Conservation (phyloP, 2,797 vertebrate species). For the Squalus acanthias region DNA sequence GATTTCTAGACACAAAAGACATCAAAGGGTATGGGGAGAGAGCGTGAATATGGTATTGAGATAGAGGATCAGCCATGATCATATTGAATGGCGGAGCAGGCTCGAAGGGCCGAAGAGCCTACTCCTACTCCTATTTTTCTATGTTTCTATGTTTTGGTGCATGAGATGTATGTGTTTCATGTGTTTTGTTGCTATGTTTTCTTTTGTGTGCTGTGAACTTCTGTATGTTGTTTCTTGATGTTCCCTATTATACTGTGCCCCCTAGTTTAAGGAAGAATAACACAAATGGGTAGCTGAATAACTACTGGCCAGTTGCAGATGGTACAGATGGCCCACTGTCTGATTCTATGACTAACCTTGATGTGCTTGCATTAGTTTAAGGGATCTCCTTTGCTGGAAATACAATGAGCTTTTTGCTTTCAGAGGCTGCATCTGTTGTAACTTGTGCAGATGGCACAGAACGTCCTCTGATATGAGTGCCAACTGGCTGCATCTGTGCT, state of each 20-base stretch:
- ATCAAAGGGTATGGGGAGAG: no score
- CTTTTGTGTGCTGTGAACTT: not conserved
- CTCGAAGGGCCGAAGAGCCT: no score
- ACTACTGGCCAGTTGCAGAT: not conserved
- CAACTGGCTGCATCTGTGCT: not conserved
- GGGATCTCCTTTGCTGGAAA: not conserved
- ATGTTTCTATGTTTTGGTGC: no score
- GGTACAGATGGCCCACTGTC: not conserved
- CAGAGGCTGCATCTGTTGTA: not conserved
- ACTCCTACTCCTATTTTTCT: no score
- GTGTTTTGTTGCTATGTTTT: not conserved
- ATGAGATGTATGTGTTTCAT: not conserved
- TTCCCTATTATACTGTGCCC: not conserved
- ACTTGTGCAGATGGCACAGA: not conserved
- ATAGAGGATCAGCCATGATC: no score
- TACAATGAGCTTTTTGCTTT: not conserved
- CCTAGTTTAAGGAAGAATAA: not conserved
- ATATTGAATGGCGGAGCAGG: no score
- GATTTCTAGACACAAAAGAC: no score
- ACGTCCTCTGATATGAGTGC: not conserved
- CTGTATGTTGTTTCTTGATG: not conserved
- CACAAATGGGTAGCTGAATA: not conserved
- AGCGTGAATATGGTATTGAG: no score
- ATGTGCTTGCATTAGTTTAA: not conserved
- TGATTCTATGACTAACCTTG: not conserved